Conservation (phyloP, 2,113 vertebrate genomes). For the Sinosuthora webbiana region DNA sequence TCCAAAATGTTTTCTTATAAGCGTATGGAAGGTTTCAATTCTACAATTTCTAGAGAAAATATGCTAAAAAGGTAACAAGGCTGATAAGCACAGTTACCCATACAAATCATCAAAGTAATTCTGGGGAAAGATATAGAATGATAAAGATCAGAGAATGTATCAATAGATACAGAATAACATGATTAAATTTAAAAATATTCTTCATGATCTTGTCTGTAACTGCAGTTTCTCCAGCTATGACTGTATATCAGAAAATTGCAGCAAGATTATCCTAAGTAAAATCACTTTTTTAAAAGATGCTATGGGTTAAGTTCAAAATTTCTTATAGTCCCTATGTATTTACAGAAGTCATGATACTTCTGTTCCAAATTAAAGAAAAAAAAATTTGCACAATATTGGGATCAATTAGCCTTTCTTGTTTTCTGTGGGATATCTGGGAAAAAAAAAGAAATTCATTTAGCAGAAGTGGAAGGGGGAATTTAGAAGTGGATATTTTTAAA, state of each 20-base stretch:
- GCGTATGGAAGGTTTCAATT: not conserved
- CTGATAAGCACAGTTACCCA: not conserved
- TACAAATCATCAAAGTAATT: not conserved
- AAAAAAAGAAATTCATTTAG: not conserved
- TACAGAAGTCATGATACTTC: not conserved
- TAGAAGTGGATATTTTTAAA: not conserved
- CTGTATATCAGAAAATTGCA: not conserved
- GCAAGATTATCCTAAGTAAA: not conserved
- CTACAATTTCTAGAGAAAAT: not conserved
- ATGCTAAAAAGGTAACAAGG: not conserved
- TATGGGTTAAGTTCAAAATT: not conserved
- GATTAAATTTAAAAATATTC: not conserved
- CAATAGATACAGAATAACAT: not conserved
- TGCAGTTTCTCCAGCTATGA: not conserved
- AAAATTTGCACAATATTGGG: not conserved
- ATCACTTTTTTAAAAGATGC: not conserved
- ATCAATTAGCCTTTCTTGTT: not conserved
- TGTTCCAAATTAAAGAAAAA: not conserved
- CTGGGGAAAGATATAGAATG: not conserved
- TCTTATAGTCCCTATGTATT: not conserved
- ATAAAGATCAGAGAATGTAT: not conserved
- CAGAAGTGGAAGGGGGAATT: not conserved
- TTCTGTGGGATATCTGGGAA: not conserved
- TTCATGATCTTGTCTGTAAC: not conserved
- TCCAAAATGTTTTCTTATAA: constrained; percentile 4